Conservation (phyloP, 2,113 vertebrate species). For the Oryzias javanicus region DNA sequence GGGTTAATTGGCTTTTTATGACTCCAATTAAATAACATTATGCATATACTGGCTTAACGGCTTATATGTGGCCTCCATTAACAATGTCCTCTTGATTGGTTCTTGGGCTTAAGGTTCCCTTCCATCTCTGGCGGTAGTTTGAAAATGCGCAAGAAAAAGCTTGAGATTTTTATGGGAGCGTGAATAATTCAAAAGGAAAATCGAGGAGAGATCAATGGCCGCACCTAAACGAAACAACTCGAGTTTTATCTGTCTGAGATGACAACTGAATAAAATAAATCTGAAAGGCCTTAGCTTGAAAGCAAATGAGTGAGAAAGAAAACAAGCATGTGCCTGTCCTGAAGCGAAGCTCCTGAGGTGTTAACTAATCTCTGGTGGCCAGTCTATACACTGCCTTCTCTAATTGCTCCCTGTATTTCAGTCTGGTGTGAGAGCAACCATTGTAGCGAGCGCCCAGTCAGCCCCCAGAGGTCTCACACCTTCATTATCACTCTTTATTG, state of each 20-base stretch:
- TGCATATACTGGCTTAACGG: constrained; percentile 82
- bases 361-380: constrained; percentile 87
- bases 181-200: constrained; percentile 51
- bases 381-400: constrained; percentile 85
- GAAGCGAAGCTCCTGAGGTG: constrained; percentile 83
- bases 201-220: constrained; percentile 50
- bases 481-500: constrained; percentile 98
- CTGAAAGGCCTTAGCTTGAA: constrained; percentile 57
- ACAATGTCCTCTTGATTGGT: constrained; percentile 83
- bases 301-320: constrained; percentile 66
- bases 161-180: constrained; percentile 37
- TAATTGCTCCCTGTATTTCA: constrained; percentile 89
- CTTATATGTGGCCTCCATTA: constrained; percentile 83
- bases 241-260: constrained; percentile 33
- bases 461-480: constrained; percentile 90
- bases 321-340: constrained; percentile 78
- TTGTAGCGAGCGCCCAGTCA: constrained; percentile 84
- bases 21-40: constrained; percentile 86
- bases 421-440: constrained; percentile 89
- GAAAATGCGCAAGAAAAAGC: constrained; percentile 55
- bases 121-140: constrained; percentile 66
- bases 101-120: constrained; percentile 77
- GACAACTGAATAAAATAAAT: constrained; percentile 73
- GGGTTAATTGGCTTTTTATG: constrained; percentile 85
- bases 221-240: constrained; percentile 25